These are phyloP conservation scores for Alligator sinensis DNA, from an alignment of 2,113 vertebrate genomes.

Conservation along the genomic window DNA sequence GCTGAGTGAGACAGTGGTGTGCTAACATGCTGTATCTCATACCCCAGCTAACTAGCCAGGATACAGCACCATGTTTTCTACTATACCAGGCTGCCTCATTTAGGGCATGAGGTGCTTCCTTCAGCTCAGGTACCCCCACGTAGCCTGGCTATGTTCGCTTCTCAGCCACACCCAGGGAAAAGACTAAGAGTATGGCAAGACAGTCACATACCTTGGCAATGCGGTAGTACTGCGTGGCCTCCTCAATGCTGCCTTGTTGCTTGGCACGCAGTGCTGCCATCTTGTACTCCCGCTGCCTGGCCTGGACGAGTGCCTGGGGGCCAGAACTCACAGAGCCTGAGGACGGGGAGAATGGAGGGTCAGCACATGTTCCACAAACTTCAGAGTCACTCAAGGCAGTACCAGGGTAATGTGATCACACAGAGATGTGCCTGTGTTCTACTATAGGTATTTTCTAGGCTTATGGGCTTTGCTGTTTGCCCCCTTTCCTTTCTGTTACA, in stretches of 20 bases:
- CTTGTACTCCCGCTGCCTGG: slow-evolving; percentile 88
- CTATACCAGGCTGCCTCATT: too few species aligned
- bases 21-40: too few species aligned
- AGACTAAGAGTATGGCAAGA: background rate
- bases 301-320: slow-evolving; percentile 78
- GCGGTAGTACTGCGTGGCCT: slow-evolving; percentile 82
- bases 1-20: too few species aligned
- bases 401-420: background rate
- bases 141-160: background rate
- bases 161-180: background rate
- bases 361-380: too few species aligned
- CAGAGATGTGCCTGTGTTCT: too few species aligned
- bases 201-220: slow-evolving; percentile 83
- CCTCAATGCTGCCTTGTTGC: slow-evolving; percentile 80
- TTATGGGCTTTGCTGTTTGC: too few species aligned
- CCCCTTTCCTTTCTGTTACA: too few species aligned
- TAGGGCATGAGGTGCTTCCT: too few species aligned
- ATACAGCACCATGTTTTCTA: too few species aligned
- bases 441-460: too few species aligned
- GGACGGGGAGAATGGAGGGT: background rate
- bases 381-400: background rate
- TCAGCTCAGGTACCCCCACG: too few species aligned
- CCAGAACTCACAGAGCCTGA: slow-evolving; percentile 45
- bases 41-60: too few species aligned
- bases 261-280: slow-evolving; percentile 88